Evolutionary conservation across 2,888 invertebrate species (phyloP).

Genomic region (Tetropium fuscum): DNA sequence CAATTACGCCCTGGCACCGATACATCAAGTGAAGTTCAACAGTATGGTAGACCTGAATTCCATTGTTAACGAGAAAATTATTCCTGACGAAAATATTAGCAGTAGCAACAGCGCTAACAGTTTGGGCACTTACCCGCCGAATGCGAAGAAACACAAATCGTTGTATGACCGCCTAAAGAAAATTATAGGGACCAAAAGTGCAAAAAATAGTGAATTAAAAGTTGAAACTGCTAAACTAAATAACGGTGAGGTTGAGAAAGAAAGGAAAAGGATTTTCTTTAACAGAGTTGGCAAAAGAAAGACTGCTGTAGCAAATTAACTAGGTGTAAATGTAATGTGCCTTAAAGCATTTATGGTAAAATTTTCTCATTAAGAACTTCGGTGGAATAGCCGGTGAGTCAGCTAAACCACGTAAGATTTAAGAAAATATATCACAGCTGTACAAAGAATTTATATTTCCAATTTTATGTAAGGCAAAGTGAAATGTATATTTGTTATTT

Average conservation of each 20-base stretch:
- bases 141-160: constrained; percentile 37
- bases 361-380: too few species aligned
- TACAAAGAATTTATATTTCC: too few species aligned
- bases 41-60: constrained; percentile 48
- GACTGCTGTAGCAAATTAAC: constrained; percentile 6
- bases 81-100: constrained; percentile 43
- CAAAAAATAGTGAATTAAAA: constrained; percentile 1
- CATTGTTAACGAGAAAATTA: constrained; percentile 35
- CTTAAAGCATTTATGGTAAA: too few species aligned
- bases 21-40: constrained; percentile 51
- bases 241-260: constrained; percentile 5
- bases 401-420: too few species aligned
- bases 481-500: too few species aligned
- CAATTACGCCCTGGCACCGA: too few species aligned
- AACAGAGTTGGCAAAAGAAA: constrained; percentile 1
- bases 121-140: constrained; percentile 35
- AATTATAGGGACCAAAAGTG: constrained; percentile 3
- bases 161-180: constrained; percentile 28
- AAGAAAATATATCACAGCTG: too few species aligned
- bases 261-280: constrained; percentile 9
- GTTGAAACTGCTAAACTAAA: neutral
- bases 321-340: too few species aligned
- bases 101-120: constrained; percentile 48
- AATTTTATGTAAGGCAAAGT: too few species aligned
- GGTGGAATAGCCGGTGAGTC: too few species aligned